Evolutionary conservation across 2,888 invertebrate genomes (phyloP).

Genomic region (Nomada ruficornis): DNA sequence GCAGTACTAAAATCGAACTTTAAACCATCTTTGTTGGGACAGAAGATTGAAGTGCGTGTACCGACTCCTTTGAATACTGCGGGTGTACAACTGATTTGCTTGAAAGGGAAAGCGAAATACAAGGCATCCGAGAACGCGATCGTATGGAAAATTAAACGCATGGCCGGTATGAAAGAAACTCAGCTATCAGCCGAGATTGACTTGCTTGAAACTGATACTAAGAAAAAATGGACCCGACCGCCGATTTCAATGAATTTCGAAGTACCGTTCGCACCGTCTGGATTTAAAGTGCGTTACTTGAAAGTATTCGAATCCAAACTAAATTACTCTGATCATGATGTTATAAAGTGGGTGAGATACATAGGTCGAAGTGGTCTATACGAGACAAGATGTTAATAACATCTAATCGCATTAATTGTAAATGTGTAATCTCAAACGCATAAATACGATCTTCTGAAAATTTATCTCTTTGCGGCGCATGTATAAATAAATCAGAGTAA

Average conservation of each 20-base stretch:
- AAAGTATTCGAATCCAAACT: conserved; percentile 99
- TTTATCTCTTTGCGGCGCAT: conserved; percentile 65
- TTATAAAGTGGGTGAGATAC: conserved; percentile 99
- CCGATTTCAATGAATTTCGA: conserved; percentile 99
- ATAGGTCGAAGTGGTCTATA: conserved; percentile 99
- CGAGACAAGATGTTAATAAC: conserved; percentile 96
- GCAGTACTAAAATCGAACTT: conserved; percentile 99
- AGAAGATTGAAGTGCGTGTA: conserved; percentile 99
- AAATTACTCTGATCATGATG: conserved; percentile 99
- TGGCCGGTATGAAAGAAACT: conserved; percentile 99
- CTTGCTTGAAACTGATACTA: conserved; percentile 98
- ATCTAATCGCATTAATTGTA: conserved; percentile 67
- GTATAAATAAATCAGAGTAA: conserved; percentile 49
- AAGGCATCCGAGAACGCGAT: conserved; percentile 99
- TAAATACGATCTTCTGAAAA: conserved; percentile 55
- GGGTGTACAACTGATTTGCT: conserved; percentile 98
- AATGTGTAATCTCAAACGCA: conserved; percentile 73
- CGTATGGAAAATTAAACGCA: conserved; percentile 94
- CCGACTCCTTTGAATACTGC: conserved; percentile 99
- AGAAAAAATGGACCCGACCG: conserved; percentile 99
- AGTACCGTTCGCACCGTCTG: conserved; percentile 99
- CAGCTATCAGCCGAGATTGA: conserved; percentile 99
- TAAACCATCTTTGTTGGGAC: conserved; percentile 98
- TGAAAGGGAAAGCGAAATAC: conserved; percentile 99
- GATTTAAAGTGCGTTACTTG: conserved; percentile 99